phyloP scores from a whole-genome alignment of 53 echinoderm and acorn worm genomes.

The Hippasteria phrygiana region DNA sequence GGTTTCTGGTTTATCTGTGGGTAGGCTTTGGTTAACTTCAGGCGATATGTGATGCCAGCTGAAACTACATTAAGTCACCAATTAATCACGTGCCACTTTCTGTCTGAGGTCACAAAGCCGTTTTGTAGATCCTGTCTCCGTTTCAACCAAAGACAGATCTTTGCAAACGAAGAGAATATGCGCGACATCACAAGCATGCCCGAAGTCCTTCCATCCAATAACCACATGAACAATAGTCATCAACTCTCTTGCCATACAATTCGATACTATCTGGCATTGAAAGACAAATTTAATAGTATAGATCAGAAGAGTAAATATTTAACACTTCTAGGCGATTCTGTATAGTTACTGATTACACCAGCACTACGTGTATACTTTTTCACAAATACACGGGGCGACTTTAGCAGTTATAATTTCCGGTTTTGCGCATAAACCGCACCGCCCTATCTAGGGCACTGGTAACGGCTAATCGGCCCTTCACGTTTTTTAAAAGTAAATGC shows the following conservation, averaged over 20 bases:
- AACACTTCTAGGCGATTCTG: background rate
- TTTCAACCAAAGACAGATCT: background rate
- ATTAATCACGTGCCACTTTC: slow-evolving; percentile 12
- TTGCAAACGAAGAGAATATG: too few relatives aligned
- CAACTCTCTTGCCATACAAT: background rate
- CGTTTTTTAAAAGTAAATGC: too few relatives aligned
- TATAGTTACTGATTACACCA: too few relatives aligned
- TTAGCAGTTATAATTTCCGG: too few relatives aligned
- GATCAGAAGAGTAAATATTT: background rate
- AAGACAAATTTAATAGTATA: background rate
- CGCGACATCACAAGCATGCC: background rate
- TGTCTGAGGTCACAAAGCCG: background rate
- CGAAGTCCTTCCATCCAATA: background rate
- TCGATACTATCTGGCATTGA: background rate
- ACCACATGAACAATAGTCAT: background rate
- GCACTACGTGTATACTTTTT: too few relatives aligned
- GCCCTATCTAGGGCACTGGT: too few relatives aligned
- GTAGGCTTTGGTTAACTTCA: background rate
- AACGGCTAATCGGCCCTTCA: too few relatives aligned
- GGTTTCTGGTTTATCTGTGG: background rate
- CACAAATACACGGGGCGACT: too few relatives aligned
- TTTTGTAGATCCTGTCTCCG: background rate
- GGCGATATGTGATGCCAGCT: slow-evolving; percentile 1
- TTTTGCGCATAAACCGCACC: too few relatives aligned
- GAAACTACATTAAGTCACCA: slow-evolving; percentile 29